phyloP scores from a whole-genome alignment of 2,113 vertebrate genomes.

The Pandion haliaetus region DNA sequence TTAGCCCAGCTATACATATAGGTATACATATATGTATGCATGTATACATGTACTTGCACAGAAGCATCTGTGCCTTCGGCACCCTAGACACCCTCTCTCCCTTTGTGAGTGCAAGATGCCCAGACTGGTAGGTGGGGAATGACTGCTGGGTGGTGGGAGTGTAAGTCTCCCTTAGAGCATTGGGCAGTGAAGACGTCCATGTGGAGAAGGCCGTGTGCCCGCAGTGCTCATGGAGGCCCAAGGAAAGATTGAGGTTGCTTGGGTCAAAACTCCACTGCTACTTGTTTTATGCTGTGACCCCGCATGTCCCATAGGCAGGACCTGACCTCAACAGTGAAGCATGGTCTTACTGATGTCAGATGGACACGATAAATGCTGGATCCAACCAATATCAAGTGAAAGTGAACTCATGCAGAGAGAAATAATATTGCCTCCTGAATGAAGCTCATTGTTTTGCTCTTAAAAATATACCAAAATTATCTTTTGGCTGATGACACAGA shows the following conservation, averaged over 20 bases:
- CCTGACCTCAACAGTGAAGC: neutral
- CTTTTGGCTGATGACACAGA: neutral
- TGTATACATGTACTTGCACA: neutral
- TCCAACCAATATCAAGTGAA: neutral
- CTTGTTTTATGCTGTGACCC: neutral
- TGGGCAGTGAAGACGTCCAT: neutral
- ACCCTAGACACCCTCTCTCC: neutral
- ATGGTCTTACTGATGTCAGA: neutral
- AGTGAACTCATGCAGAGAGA: neutral
- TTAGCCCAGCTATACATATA: neutral
- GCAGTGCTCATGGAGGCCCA: neutral
- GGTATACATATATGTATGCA: neutral
- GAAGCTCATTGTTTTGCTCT: conserved; percentile 16
- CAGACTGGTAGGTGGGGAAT: neutral
- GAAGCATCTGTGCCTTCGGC: neutral
- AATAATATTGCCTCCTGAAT: neutral
- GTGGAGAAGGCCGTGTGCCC: neutral
- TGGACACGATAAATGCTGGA: neutral
- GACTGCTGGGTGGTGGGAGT: neutral
- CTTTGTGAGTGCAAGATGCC: neutral
- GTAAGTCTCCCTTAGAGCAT: neutral
- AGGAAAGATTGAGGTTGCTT: neutral
- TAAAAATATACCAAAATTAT: conserved; percentile 10
- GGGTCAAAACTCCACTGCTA: neutral
- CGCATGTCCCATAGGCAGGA: neutral